phyloP scores from a whole-genome alignment of 2,888 invertebrate species.

The Listrodromus nycthemerus region DNA sequence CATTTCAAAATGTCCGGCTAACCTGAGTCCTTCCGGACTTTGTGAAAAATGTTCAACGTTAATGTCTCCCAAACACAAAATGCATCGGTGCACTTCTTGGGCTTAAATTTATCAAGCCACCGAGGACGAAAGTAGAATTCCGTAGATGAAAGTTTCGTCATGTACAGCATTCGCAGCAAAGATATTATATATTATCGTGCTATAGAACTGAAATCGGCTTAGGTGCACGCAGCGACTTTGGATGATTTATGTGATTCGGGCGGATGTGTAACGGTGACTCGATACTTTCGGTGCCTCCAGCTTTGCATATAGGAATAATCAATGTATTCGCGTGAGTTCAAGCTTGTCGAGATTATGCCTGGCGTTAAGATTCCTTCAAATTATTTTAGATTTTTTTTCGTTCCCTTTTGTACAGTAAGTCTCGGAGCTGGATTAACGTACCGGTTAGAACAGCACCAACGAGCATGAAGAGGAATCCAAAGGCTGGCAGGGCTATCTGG shows the following conservation, averaged over 20 bases:
- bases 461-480: constrained; percentile 91
- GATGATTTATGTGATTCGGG: constrained; percentile 9
- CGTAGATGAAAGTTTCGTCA: background rate
- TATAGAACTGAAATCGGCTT: constrained; percentile 1
- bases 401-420: background rate
- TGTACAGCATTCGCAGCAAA: background rate
- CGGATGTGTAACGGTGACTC: background rate
- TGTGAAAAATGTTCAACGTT: constrained; percentile 9
- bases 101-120: constrained; percentile 17
- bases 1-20: background rate
- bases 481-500: constrained; percentile 91
- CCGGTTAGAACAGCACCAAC: constrained; percentile 92
- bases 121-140: background rate
- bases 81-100: background rate
- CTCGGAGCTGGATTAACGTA: constrained; percentile 79
- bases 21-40: constrained; percentile 11
- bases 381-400: background rate
- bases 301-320: constrained; percentile 15
- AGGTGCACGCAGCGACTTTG: background rate
- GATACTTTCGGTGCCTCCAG: background rate
- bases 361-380: background rate
- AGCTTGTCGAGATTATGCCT: background rate
- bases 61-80: background rate
- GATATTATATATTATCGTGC: background rate
- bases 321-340: background rate